phyloP scores from a whole-genome alignment of 2,797 vertebrate species.

The Picus viridis region DNA sequence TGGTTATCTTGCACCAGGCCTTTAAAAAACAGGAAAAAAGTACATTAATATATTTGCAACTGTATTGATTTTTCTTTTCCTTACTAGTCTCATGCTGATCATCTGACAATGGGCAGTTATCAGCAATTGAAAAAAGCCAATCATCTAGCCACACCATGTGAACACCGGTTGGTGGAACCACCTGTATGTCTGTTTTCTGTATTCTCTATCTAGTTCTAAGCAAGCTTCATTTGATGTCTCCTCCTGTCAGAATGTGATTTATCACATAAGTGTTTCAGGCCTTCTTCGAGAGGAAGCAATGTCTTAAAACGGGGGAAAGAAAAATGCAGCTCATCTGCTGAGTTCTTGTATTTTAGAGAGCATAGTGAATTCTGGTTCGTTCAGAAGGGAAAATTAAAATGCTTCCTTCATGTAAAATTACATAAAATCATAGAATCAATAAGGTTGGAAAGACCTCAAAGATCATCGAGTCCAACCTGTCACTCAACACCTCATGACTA shows the following conservation, averaged over 20 bases:
- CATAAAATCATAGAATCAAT: too few relatives aligned
- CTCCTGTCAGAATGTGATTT: neutral
- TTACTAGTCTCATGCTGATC: neutral
- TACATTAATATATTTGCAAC: neutral
- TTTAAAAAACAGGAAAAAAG: neutral
- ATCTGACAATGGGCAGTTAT: neutral
- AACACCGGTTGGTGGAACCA: constrained; percentile 6
- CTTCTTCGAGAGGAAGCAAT: neutral
- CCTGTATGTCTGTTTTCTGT: neutral
- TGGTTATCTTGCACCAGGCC: neutral
- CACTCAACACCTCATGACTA: too few relatives aligned
- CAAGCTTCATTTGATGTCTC: neutral
- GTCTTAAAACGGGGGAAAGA: neutral
- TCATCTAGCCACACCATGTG: neutral
- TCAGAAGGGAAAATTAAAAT: neutral
- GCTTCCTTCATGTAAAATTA: neutral
- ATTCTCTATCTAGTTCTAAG: neutral
- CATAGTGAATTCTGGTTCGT: neutral
- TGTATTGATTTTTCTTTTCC: constrained; percentile 41
- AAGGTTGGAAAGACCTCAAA: too few relatives aligned
- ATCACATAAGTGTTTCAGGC: neutral
- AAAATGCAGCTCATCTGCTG: neutral
- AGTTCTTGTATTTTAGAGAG: neutral
- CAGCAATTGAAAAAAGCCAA: neutral
- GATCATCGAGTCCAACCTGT: too few relatives aligned